Percentiles rank a stretch among this genome's conserved stretches.
phyloP scores from a whole-genome alignment of 2,113 vertebrate genomes.

The Atractosteus spatula region DNA sequence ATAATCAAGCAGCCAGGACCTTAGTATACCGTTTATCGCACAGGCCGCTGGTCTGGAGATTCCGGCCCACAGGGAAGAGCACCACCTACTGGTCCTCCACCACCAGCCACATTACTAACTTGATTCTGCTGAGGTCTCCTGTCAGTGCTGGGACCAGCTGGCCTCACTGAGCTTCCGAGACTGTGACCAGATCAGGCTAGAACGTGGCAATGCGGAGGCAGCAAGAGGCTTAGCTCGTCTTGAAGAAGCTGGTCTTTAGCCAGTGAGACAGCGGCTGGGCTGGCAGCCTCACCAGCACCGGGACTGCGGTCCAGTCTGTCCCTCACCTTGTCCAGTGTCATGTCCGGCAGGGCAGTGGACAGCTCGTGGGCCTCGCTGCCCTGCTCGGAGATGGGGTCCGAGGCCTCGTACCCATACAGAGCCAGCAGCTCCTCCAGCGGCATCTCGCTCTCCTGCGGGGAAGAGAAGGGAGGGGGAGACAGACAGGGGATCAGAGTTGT shows the following conservation, averaged over 20 bases:
- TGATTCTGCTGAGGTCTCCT: no score
- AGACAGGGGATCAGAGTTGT: background rate
- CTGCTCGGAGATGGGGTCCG: conserved; percentile 72
- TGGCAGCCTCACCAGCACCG: background rate
- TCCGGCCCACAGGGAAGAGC: no score
- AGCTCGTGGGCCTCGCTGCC: conserved; percentile 74
- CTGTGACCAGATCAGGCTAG: no score
- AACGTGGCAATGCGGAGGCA: no score
- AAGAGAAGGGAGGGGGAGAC: background rate
- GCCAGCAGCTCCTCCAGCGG: conserved; percentile 88
- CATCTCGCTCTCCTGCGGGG: conserved; percentile 78
- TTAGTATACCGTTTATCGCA: no score
- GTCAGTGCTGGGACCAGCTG: no score
- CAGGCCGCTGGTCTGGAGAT: no score
- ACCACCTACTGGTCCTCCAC: no score
- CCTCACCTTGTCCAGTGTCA: conserved; percentile 85
- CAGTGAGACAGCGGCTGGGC: background rate
- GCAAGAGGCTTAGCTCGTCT: no score
- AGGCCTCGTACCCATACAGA: conserved; percentile 84
- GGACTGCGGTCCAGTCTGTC: background rate
- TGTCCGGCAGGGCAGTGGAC: conserved; percentile 72
- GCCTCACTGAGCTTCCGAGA: no score
- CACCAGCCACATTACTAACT: no score
- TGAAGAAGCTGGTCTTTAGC: background rate
- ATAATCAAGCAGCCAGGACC: no score